A percentile compares a stretch with the other conserved stretches of the same genome.
Conservation (phyloP, 1,140 invertebrate genomes). For the Anastrepha ludens region DNA sequence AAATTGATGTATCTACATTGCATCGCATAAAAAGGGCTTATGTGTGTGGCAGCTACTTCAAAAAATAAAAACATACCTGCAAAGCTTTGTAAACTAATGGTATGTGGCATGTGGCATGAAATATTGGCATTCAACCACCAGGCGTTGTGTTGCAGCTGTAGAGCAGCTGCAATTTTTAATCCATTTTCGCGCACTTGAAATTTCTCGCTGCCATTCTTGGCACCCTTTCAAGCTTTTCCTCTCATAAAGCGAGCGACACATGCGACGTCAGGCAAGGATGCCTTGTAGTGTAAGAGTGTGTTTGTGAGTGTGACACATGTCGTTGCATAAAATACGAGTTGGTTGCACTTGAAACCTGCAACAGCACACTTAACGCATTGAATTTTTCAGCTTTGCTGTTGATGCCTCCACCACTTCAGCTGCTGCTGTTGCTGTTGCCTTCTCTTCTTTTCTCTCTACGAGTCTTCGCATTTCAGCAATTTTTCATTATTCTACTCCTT, state of each 20-base stretch:
- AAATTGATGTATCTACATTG: neutral
- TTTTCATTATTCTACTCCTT: constrained; percentile 21
- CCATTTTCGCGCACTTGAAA: constrained; percentile 50
- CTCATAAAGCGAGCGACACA: neutral
- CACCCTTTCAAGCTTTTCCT: neutral
- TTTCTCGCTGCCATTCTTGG: neutral
- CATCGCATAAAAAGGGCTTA: neutral
- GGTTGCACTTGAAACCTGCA: constrained; percentile 37
- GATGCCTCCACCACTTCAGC: constrained; percentile 30
- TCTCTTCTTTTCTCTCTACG: neutral
- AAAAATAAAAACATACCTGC: neutral
- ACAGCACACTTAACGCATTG: constrained; percentile 13
- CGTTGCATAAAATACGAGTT: constrained; percentile 40
- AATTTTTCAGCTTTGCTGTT: constrained; percentile 22
- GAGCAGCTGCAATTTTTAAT: constrained; percentile 44
- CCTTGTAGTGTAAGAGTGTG: neutral
- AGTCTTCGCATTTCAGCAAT: neutral
- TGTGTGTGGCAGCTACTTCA: constrained; percentile 39
- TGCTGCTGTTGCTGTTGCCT: neutral
- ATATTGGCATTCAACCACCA: constrained; percentile 39
- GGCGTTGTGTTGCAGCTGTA: neutral
- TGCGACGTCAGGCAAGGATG: neutral
- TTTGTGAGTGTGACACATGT: constrained; percentile 20
- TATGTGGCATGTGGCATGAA: constrained; percentile 47
- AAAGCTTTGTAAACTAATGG: constrained; percentile 18